Base-by-base conservation (phyloP, 2,888 invertebrate species). In the Hypena proboscidalis region DNA sequence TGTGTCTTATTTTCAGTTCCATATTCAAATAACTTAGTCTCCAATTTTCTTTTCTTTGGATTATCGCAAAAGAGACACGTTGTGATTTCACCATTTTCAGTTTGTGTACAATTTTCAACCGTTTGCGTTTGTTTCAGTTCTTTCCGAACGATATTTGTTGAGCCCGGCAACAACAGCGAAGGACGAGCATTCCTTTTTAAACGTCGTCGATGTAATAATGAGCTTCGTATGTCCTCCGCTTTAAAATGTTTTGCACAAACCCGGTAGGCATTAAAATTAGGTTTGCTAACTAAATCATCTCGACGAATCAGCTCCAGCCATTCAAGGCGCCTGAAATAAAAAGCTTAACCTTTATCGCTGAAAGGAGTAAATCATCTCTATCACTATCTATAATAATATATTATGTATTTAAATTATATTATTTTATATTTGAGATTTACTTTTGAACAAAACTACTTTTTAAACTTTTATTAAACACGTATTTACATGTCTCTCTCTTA, bases 161-260 rank as follows among this genome's bases (percentile, higher is more conserved):
- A 25, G 30, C 8, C 52, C 42, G 58, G 58, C 54, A 57, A 38
- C 52, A 53, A 46, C 29, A 60, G 57, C 11, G 23, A 49, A 43
- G 60, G 58, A 1, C 47, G 20, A 22, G 51, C 45, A 49, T 51
- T 51, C 34, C 37, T 52, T 55, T 53, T 60, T 38, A 41, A 53
- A 47, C 26, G 26, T 41, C 38, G 48, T 34, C 47, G 4, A 17
- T 40, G 40, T 35, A 7, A 15, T n/a, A n/a, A n/a, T 3, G 27
- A 37, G 5, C 34, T 37, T 11, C 2, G 11, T 20, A 48, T 0
- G 8, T 44, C 37, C 31, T 40, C 27, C 22, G 21, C 0, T 36
- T 44, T 35, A 47, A 61, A 64, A 58, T 64, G 58, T 44, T 37
- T 50, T 52, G 54, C 58, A 50, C 57, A 61, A 48, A 61, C n/a